Conservation (phyloP, 2,113 vertebrate species). For the Cepphus grylle region DNA sequence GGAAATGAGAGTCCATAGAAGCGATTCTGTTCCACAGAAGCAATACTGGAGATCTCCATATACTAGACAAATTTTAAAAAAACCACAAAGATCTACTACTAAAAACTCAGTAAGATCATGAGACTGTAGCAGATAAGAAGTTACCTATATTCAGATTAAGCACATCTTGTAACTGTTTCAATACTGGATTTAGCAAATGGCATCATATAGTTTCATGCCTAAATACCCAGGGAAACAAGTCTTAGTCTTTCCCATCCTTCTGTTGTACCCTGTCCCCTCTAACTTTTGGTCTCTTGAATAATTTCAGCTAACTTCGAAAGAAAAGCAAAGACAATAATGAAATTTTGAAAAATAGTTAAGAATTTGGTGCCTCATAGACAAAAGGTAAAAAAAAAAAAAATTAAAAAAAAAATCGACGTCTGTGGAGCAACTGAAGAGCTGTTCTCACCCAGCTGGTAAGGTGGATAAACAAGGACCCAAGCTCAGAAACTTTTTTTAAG, state of each 20-base stretch:
- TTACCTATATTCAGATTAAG: background rate
- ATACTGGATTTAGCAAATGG: background rate
- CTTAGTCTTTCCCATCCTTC: background rate
- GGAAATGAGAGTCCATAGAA: background rate
- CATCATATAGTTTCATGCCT: background rate
- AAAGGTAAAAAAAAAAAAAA: background rate
- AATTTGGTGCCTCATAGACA: background rate
- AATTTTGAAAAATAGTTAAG: background rate
- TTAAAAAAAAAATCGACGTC: no score
- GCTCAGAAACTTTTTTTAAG: background rate
- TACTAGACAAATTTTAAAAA: background rate
- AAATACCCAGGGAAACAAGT: background rate
- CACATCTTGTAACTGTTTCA: background rate
- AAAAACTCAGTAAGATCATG: background rate
- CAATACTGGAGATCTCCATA: background rate
- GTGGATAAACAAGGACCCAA: background rate
- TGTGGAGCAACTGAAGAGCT: background rate
- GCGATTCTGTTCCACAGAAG: background rate
- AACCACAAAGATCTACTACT: background rate
- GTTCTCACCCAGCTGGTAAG: background rate
- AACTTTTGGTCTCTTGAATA: background rate
- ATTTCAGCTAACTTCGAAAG: background rate
- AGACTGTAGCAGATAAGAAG: background rate
- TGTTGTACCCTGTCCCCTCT: no score
- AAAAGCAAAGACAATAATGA: background rate